Evolutionary conservation across 2,797 vertebrate genomes (phyloP), one percentile per base, ranked within the genome.

Genomic region (Acipenser ruthenus): DNA sequence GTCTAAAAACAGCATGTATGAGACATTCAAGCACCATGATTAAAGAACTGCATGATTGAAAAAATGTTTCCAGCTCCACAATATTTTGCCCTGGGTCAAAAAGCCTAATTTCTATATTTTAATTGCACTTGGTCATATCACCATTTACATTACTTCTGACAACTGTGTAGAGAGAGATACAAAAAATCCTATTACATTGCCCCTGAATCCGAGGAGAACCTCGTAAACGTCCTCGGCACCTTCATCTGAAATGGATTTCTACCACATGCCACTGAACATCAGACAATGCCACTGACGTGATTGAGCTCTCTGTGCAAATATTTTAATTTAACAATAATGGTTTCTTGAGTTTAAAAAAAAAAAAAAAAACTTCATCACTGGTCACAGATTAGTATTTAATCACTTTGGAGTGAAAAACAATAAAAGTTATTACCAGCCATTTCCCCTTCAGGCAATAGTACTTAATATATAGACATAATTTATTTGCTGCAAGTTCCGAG

Each of bases 231-330:
- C 81, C 74, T 79, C 75, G 75, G 79, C 78, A 71, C 75, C 13
- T 82, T 76, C 71, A 74, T 87, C 78, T 77, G 75, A 87, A 89
- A 88, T 75, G 76, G 84, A 90, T 89, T 86, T 85, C 82, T 79
- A 81, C 85, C 80, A 83, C 82, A 85, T 88, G 82, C 75, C 82
- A 84, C 76, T 83, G 76, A 80, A 83, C 72, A 81, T 78, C 70
- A 88, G 82, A 87, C 78, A 84, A 87, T 84, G 74, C 83, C 70
- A 87, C 88, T 83, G 70, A 76, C 74, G 81, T 80, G 83, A 86
- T 74, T 79, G 76, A 83, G 79, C 77, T 82, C 69, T 84, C 86
- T 86, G 79, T 74, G 79, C 75, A 83, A 82, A 84, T 82, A 83
- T 74, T 76, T 82, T 80, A 80, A 84, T 81, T 78, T 79, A 79